Evolutionary conservation across 1,140 invertebrate species (phyloP), one percentile per base, ranked within the genome.

Genomic region (Leptonema lineaticorne): DNA sequence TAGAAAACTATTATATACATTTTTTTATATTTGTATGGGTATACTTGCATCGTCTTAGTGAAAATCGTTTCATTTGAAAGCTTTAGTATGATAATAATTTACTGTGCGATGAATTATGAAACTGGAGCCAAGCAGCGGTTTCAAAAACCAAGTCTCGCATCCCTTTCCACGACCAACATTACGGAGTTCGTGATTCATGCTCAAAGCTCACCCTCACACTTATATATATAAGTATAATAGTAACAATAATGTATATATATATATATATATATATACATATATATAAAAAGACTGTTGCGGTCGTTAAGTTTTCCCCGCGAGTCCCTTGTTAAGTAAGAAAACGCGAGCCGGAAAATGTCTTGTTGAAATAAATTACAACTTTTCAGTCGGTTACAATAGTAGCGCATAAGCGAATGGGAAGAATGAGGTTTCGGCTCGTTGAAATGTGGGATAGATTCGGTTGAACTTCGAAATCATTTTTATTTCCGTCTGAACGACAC

Each of bases 171-270:
- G 16, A 41, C 37, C 37, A 28, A 57, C 45, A 70, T 70, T 70
- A 70, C 22, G 63, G 63, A n/a, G 58, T 67, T 67, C 65, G 64
- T 67, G 69, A 70, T 67, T 70, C 69, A 70, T 70, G 58, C 56
- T 57, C 33, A n/a, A n/a, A 29, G 57, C 26, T 60, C 56, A 63
- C n/a, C n/a, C n/a, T n/a, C n/a, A n/a, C n/a, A n/a, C n/a, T n/a
- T n/a, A n/a, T n/a, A n/a, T n/a, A n/a, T n/a, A n/a, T n/a, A n/a
- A n/a, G n/a, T n/a, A n/a, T n/a, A n/a, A n/a, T n/a, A n/a, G n/a
- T n/a, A n/a, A n/a, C n/a, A n/a, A n/a, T n/a, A n/a, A n/a, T n/a
- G n/a, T n/a, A n/a, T n/a, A n/a, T n/a, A n/a, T n/a, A n/a, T n/a
- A n/a, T n/a, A n/a, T n/a, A n/a, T n/a, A n/a, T n/a, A n/a, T n/a